Conservation (phyloP, 1,140 invertebrate species). For the Caenorhabditis briggsae region DNA sequence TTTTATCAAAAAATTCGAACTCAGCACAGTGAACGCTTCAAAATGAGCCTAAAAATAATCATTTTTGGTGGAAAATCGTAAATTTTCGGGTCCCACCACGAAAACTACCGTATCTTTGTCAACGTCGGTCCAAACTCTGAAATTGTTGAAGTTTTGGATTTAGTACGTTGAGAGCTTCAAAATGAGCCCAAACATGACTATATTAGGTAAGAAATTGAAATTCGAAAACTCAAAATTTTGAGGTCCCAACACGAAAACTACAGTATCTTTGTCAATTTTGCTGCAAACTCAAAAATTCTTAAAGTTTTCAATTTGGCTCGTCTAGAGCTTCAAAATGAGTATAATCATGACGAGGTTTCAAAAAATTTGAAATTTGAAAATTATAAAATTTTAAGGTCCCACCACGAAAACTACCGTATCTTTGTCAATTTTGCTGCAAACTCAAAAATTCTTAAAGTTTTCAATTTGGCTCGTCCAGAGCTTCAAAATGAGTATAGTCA, state of each 20-base stretch:
- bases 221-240: too few relatives aligned
- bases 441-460: background rate
- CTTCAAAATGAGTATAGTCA: too few relatives aligned
- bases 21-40: too few relatives aligned
- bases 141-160: background rate
- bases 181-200: background rate
- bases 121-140: background rate
- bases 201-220: too few relatives aligned
- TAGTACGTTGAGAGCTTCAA: background rate
- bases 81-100: too few relatives aligned
- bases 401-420: background rate
- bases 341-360: background rate
- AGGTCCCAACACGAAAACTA: background rate
- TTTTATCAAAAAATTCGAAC: too few relatives aligned
- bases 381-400: too few relatives aligned
- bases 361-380: too few relatives aligned
- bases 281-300: background rate
- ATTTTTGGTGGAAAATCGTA: too few relatives aligned
- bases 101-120: background rate
- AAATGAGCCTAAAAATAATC: too few relatives aligned
- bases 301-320: background rate
- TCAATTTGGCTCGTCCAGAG: too few relatives aligned
- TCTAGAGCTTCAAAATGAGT: background rate
- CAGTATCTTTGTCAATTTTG: background rate
- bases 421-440: background rate